A percentile compares a stretch with the other conserved stretches of the same genome.
Evolutionary conservation across 2,888 invertebrate species (phyloP).

Genomic region (Notocelia uddmanniana): DNA sequence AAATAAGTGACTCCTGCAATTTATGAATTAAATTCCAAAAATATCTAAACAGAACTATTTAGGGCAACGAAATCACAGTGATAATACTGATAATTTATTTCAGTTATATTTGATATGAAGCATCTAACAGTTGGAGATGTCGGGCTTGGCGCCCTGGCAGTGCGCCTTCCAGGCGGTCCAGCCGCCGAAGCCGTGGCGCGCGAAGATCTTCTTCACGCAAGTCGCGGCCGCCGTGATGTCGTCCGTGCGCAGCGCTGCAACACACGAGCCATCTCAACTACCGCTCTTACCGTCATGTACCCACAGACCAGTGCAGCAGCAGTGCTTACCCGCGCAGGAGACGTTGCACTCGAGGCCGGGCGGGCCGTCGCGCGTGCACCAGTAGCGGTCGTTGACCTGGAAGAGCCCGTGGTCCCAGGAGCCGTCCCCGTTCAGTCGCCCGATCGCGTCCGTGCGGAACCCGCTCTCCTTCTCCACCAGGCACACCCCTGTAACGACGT

Average conservation of each 20-base stretch:
- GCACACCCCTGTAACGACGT: slow-evolving; percentile 66
- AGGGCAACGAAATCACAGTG: too few relatives aligned
- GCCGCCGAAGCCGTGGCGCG: slow-evolving; percentile 50
- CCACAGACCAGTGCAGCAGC: background rate
- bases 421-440: slow-evolving; percentile 70
- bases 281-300: background rate
- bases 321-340: slow-evolving; percentile 52
- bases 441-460: slow-evolving; percentile 68
- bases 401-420: slow-evolving; percentile 61
- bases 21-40: background rate
- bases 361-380: slow-evolving; percentile 51
- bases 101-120: too few relatives aligned
- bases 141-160: slow-evolving; percentile 50
- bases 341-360: slow-evolving; percentile 57
- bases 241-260: slow-evolving; percentile 51
- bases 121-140: slow-evolving; percentile 38
- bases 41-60: too few relatives aligned
- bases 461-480: slow-evolving; percentile 71
- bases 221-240: slow-evolving; percentile 49
- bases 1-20: too few relatives aligned
- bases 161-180: slow-evolving; percentile 54
- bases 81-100: too few relatives aligned
- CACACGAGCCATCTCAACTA: slow-evolving; percentile 1
- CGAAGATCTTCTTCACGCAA: slow-evolving; percentile 52
- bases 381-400: slow-evolving; percentile 58